phyloP scores from a whole-genome alignment of 2,888 invertebrate species.

The Sicus ferrugineus region DNA sequence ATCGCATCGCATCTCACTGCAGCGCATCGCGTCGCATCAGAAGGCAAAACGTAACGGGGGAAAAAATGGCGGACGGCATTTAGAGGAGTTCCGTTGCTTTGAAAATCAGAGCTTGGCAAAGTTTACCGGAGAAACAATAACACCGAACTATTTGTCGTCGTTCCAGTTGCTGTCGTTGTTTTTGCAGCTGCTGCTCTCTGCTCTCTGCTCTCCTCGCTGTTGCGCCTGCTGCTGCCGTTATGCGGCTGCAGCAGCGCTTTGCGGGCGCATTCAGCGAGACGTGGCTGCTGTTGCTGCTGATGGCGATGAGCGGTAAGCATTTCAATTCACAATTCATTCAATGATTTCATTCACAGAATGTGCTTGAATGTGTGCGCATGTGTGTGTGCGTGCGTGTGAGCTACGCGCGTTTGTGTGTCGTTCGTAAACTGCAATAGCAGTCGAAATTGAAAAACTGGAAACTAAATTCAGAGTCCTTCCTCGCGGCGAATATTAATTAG shows the following conservation, averaged over 20 bases:
- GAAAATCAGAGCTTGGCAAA: not conserved
- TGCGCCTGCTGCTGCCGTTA: constrained; percentile 35
- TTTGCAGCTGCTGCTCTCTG: constrained; percentile 14
- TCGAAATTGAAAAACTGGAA: not conserved
- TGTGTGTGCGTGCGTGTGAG: constrained; percentile 22
- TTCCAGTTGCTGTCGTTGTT: constrained; percentile 5
- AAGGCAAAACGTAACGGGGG: not conserved
- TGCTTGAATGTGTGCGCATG: constrained; percentile 4
- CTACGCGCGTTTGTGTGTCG: constrained; percentile 15
- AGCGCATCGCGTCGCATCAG: not conserved
- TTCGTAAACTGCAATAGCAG: not conserved
- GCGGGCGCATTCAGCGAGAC: constrained; percentile 46
- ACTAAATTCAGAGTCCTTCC: not conserved
- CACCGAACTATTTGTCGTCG: not conserved
- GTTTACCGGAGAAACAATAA: not conserved
- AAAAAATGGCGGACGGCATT: constrained; percentile 28
- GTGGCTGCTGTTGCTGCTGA: constrained; percentile 52
- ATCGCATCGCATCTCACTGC: not conserved
- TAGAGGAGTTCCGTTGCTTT: constrained; percentile 26
- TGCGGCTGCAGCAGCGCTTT: constrained; percentile 39
- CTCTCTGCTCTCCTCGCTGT: constrained; percentile 40
- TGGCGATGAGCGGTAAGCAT: constrained; percentile 49
- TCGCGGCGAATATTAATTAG: constrained; percentile 9
- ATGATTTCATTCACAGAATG: not conserved
- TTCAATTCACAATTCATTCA: not conserved